phyloP scores from a whole-genome alignment of 2,113 vertebrate genomes.

The Barnardius zonarius region DNA sequence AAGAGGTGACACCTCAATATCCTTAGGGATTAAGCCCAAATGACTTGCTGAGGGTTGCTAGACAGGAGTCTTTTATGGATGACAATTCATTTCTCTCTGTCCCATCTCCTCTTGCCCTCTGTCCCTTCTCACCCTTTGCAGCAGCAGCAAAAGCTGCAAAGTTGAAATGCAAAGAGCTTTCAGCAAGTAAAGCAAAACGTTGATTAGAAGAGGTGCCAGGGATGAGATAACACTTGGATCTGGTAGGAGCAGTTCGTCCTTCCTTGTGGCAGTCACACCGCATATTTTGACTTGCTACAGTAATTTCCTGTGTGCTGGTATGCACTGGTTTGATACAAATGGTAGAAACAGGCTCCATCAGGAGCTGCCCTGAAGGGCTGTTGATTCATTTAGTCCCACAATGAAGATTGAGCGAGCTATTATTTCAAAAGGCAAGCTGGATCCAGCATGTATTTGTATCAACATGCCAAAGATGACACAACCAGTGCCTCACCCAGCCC shows the following conservation, averaged over 20 bases:
- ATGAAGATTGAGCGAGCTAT: constrained; percentile 27
- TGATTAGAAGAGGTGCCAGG: constrained; percentile 73
- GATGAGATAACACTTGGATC: constrained; percentile 74
- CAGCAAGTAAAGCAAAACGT: constrained; percentile 55
- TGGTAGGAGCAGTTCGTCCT: constrained; percentile 72
- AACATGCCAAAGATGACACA: not conserved
- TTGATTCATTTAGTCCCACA: constrained; percentile 41
- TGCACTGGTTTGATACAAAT: constrained; percentile 22
- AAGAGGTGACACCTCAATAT: not conserved
- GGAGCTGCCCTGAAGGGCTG: constrained; percentile 1
- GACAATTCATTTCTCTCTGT: not conserved
- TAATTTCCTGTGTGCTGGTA: not conserved
- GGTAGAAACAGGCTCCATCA: constrained; percentile 26
- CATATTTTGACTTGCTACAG: constrained; percentile 48
- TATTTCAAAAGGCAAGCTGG: constrained; percentile 41
- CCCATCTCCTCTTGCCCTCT: not conserved
- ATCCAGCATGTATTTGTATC: constrained; percentile 25
- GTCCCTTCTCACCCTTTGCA: not conserved
- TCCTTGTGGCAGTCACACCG: constrained; percentile 62
- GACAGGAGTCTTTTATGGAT: not conserved
- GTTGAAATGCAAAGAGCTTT: not conserved
- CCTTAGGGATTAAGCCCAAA: not conserved
- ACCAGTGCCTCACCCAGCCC: not conserved
- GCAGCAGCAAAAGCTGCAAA: not conserved
- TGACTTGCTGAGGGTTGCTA: not conserved